Evolutionary conservation across 2,797 vertebrate species (phyloP).

Genomic region (Cossypha niveicapilla): DNA sequence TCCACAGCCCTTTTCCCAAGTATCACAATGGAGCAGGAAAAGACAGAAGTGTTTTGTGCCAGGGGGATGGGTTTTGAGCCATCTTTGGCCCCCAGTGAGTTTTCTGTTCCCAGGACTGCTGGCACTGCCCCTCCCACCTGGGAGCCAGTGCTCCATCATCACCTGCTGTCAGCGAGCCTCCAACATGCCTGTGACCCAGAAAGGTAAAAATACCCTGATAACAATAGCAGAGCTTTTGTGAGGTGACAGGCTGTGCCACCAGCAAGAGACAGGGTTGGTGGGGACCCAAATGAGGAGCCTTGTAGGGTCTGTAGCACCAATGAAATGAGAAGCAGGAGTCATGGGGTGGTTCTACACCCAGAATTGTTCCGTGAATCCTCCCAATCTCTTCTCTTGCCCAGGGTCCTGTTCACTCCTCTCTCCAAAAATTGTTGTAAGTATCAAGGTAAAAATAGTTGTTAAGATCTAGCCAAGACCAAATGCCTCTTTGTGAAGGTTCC

Average conservation of each 20-base stretch:
- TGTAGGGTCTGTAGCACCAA: not conserved
- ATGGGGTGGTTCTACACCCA: not conserved
- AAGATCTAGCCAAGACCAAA: not conserved
- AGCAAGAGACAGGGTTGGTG: not conserved
- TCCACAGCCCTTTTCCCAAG: not conserved
- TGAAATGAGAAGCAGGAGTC: not conserved
- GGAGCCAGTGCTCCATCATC: not conserved
- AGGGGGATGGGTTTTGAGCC: not conserved
- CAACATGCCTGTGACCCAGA: not conserved
- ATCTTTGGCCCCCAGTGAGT: not conserved
- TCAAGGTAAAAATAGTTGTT: not conserved
- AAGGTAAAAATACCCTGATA: not conserved
- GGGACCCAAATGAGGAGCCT: not conserved
- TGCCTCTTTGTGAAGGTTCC: not conserved
- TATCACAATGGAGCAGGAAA: not conserved
- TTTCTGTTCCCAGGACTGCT: slow-evolving; percentile 16
- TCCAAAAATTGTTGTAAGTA: not conserved
- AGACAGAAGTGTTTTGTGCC: not conserved
- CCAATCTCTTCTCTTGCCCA: not conserved
- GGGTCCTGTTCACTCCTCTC: not conserved
- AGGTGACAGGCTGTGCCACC: not conserved
- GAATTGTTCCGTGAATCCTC: not conserved
- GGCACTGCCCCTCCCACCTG: not conserved
- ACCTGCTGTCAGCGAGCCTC: not conserved
- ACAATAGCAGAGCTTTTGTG: not conserved